Evolutionary conservation across 2,797 vertebrate species (phyloP).

Genomic region (Epinephelus coioides): DNA sequence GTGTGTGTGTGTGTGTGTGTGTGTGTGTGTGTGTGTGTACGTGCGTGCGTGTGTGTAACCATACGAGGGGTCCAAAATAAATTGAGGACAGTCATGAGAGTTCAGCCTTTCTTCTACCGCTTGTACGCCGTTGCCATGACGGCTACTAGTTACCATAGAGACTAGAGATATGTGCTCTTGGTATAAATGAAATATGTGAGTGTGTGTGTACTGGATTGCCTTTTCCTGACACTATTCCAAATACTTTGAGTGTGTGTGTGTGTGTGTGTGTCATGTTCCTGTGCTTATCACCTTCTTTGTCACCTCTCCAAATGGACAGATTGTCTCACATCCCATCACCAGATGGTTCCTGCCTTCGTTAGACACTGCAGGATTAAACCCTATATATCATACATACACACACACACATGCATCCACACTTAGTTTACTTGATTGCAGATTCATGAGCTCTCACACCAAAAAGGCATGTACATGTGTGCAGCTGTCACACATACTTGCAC

Average conservation of each 20-base stretch:
- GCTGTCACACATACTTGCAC: not conserved
- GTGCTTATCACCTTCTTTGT: slow-evolving; percentile 82
- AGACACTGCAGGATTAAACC: slow-evolving; percentile 67
- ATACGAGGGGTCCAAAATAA: slow-evolving; percentile 66
- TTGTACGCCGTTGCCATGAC: slow-evolving; percentile 84
- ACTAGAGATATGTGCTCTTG: slow-evolving; percentile 79
- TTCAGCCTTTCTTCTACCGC: slow-evolving; percentile 74
- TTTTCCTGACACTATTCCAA: slow-evolving; percentile 61
- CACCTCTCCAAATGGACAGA: slow-evolving; percentile 85
- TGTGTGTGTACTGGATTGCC: slow-evolving; percentile 46
- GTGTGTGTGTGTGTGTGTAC: not conserved
- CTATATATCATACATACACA: slow-evolving; percentile 48
- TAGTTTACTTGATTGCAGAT: not conserved
- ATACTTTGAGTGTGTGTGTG: slow-evolving; percentile 9
- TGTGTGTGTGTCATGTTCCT: slow-evolving; percentile 50
- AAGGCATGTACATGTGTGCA: not conserved
- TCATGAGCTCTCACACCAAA: not conserved
- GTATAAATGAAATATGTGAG: slow-evolving; percentile 70
- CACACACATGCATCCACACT: slow-evolving; percentile 13
- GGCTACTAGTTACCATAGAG: slow-evolving; percentile 87
- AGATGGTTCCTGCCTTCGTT: slow-evolving; percentile 83
- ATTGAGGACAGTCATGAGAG: slow-evolving; percentile 77
- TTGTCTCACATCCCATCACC: slow-evolving; percentile 81
- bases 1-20: not conserved
- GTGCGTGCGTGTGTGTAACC: not conserved